Evolutionary conservation across 2,888 invertebrate species (phyloP).

Genomic region (Cantharis lateralis): DNA sequence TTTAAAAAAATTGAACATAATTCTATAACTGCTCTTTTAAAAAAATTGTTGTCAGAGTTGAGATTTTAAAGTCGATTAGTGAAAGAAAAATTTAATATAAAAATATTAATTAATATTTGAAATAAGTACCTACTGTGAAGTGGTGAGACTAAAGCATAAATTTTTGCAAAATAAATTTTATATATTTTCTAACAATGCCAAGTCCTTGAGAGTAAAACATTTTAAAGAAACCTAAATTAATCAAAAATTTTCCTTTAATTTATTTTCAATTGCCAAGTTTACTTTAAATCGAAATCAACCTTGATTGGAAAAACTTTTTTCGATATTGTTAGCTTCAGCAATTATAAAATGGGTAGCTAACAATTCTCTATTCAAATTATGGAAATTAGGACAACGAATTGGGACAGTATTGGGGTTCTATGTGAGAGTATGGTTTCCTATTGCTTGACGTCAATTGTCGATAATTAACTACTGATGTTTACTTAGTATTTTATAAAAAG

Average conservation of each 20-base stretch:
- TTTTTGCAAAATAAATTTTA: not conserved
- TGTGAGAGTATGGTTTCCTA: conserved; percentile 10
- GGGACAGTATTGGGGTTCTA: conserved; percentile 2
- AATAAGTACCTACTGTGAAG: not conserved
- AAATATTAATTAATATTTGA: not conserved
- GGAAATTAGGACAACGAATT: conserved; percentile 14
- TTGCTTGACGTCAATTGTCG: conserved; percentile 9
- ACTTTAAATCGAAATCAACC: not conserved
- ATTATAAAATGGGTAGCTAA: not conserved
- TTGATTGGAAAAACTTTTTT: not conserved
- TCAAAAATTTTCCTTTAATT: not conserved
- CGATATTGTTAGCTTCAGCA: not conserved
- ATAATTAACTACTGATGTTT: conserved; percentile 12
- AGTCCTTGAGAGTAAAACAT: not conserved
- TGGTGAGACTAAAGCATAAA: not conserved
- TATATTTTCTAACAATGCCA: not conserved
- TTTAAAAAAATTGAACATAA: too few relatives aligned
- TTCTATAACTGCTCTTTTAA: too few relatives aligned
- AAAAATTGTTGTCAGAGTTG: too few relatives aligned
- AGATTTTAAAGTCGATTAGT: too few relatives aligned
- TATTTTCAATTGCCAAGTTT: not conserved
- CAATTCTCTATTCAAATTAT: not conserved
- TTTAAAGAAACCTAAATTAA: not conserved
- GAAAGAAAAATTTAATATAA: not conserved
- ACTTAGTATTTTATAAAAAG: not conserved